Evolutionary conservation across 2,888 invertebrate species (phyloP).

Genomic region (Drosophila kuntzei): DNA sequence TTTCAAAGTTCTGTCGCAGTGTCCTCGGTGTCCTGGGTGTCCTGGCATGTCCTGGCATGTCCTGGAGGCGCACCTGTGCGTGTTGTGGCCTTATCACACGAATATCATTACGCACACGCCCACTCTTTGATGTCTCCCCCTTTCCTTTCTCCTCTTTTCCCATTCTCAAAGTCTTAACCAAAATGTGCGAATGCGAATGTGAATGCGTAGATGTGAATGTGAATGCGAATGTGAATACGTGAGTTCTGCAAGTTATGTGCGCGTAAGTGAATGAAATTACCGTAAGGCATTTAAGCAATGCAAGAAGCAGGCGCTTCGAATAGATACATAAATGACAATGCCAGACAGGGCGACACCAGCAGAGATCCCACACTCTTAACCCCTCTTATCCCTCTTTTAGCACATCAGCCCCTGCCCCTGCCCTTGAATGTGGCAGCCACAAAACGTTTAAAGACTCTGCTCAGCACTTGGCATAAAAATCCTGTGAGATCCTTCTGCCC

Average conservation of each 20-base stretch:
- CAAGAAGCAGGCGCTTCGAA: slow-evolving; percentile 69
- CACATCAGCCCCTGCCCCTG: not conserved
- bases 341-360: slow-evolving; percentile 55
- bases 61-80: slow-evolving; percentile 71
- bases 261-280: slow-evolving; percentile 84
- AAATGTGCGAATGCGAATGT: slow-evolving; percentile 65
- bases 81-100: slow-evolving; percentile 72
- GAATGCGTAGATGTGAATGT: slow-evolving; percentile 66
- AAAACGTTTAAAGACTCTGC: slow-evolving; percentile 79
- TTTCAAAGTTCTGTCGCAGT: slow-evolving; percentile 40
- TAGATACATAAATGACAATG: slow-evolving; percentile 81
- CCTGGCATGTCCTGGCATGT: slow-evolving; percentile 26
- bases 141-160: not conserved
- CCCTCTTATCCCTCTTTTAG: not conserved
- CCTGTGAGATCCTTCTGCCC: slow-evolving; percentile 31
- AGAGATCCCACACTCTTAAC: not conserved
- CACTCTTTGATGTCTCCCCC: slow-evolving; percentile 39
- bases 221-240: slow-evolving; percentile 81
- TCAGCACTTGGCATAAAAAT: slow-evolving; percentile 78
- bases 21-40: too few relatives aligned
- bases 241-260: slow-evolving; percentile 84
- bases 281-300: slow-evolving; percentile 84
- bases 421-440: slow-evolving; percentile 43
- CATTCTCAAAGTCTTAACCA: slow-evolving; percentile 12
- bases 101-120: slow-evolving; percentile 78